Base-by-base conservation (phyloP, 2,888 invertebrate genomes). In the Drosophila mercatorum region DNA sequence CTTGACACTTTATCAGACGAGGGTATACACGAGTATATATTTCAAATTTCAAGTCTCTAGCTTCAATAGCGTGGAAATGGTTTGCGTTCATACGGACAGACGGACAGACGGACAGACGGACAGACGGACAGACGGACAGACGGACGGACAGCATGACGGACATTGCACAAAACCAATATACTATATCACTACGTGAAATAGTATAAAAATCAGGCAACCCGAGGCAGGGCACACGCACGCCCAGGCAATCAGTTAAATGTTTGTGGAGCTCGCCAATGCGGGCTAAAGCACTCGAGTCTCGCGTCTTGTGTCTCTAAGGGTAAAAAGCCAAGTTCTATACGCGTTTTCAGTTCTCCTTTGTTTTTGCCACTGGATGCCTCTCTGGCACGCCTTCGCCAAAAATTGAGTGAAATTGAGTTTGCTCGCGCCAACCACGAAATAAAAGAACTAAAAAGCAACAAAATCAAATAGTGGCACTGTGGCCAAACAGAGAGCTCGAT, bases 181-280 rank as follows among this genome's bases (percentile, higher is more conserved):
- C n/a, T n/a, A n/a, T n/a, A n/a, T n/a, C n/a, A n/a, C n/a, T n/a
- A n/a, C n/a, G n/a, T n/a, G n/a, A n/a, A n/a, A n/a, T n/a, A n/a
- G n/a, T n/a, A n/a, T n/a, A n/a, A 91, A 91, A 90, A 85, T 87
- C 87, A 84, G 77, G 71, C 86, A 77, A 76, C 70, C 67, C 64
- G 63, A 22, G 53, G 68, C 56, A 44, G 11, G 63, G 65, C 67
- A 62, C 69, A 74, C 79, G 77, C 82, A 90, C 89, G 86, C 90
- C 89, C 90, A 81, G 83, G 84, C 90, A 89, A 89, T 89, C 89
- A 89, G 89, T 89, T 89, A 89, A 89, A 89, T 89, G 89, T 89
- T 89, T 89, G 88, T 83, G 83, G 80, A 86, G 84, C 89, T 82
- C 85, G 87, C 84, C 79, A 75, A 53, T 70, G 57, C 46, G 64